phyloP scores from a whole-genome alignment of 2,797 vertebrate species.

The Mastacembelus armatus region DNA sequence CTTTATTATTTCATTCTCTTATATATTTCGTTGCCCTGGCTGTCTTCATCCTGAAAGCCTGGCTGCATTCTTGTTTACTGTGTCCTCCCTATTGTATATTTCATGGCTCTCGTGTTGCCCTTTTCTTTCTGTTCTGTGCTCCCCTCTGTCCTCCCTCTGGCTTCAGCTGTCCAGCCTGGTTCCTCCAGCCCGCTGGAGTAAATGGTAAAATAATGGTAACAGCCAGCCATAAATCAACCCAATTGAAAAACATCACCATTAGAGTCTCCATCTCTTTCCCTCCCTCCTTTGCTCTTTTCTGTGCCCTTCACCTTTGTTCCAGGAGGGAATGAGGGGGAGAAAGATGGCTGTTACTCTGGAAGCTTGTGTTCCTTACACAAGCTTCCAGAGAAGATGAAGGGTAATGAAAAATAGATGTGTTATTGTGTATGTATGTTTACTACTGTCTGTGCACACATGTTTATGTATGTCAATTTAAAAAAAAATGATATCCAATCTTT shows the following conservation, averaged over 20 bases:
- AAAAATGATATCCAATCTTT: conserved; percentile 31
- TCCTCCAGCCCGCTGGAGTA: conserved; percentile 55
- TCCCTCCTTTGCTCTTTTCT: conserved; percentile 62
- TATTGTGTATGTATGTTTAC: conserved; percentile 19
- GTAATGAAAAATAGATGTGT: conserved; percentile 37
- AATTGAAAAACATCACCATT: conserved; percentile 78
- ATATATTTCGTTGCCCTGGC: conserved; percentile 32
- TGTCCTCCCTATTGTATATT: conserved; percentile 25
- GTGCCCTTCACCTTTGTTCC: conserved; percentile 78
- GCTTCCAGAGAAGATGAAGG: conserved; percentile 40
- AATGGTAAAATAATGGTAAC: conserved; percentile 77
- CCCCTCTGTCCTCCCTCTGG: conserved; percentile 17
- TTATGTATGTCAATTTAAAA: conserved; percentile 23
- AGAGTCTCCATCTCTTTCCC: conserved; percentile 55
- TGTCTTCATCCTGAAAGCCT: conserved; percentile 46
- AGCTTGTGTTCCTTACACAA: conserved; percentile 31
- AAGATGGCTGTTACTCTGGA: conserved; percentile 50
- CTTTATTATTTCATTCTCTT: conserved; percentile 45
- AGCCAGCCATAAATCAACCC: conserved; percentile 76
- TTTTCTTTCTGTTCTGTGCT: conserved; percentile 12
- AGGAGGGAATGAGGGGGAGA: conserved; percentile 54
- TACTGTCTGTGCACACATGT: conserved; percentile 8
- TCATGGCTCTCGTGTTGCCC: conserved; percentile 26
- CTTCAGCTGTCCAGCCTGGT: conserved; percentile 57
- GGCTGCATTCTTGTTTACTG: conserved; percentile 34